Base-by-base conservation (phyloP, 2,113 vertebrate genomes). In the Gymnarchus niloticus region DNA sequence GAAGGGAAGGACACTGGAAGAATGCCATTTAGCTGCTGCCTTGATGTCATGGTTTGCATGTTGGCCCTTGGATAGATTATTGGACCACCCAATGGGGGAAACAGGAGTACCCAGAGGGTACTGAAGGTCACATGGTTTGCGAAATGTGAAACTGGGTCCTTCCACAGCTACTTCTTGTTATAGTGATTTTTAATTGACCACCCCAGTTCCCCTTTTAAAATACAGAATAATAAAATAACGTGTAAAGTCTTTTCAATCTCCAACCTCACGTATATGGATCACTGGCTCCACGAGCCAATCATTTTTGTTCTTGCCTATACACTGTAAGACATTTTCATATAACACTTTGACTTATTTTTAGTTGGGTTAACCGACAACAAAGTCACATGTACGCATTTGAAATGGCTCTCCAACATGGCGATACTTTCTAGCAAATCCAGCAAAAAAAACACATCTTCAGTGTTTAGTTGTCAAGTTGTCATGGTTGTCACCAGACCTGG, bases 171-270 rank as follows among this genome's bases (percentile, higher is more conserved):
- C 33, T 19, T 69, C 41, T 69, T 69, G 5, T 33, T 6, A 4
- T 6, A 69, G 3, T 19, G 65, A 33, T 37, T 37, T 69, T 69
- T 69, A 17, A 10, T 1, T 69, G 4, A 37, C 65, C 65, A 33
- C 61, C 61, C 28, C 28, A n/a, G 25, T 28, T 3, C 12, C 61
- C 28, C 65, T 73, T 73, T 73, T 73, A 69, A 69, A 69, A 73
- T 73, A 73, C 33, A 73, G 14, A 73, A 73, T 73, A 73, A 73
- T 37, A 73, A 73, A 73, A 73, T 37, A 73, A 73, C 33, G 33
- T 73, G 14, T 41, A 73, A 73, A 73, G 33, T 41, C 14, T 73
- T 73, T 0, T 17, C 33, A 2, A 73, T 25, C 65, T 73, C 65
- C 14, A 6, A 73, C 65, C 33, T 33, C 14, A 73, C 33, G 41